Evolutionary conservation across 1,140 invertebrate species (phyloP).

Genomic region (Phenacoccus solenopsis): DNA sequence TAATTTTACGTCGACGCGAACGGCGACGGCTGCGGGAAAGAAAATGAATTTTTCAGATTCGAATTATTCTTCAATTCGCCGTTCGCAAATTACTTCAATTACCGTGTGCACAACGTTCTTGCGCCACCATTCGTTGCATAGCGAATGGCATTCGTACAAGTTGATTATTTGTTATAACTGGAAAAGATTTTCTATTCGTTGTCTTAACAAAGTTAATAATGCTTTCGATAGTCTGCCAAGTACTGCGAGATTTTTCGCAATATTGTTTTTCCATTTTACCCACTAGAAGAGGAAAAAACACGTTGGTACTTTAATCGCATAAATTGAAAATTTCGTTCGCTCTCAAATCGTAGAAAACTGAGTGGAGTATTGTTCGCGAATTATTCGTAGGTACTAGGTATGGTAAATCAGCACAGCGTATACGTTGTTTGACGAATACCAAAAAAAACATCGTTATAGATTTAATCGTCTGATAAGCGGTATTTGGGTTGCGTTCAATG

Average conservation of each 20-base stretch:
- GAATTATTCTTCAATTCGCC: not conserved
- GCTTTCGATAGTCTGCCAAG: not conserved
- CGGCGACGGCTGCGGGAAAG: too few species aligned
- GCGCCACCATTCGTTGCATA: not conserved
- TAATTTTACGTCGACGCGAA: not conserved
- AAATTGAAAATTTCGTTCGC: not conserved
- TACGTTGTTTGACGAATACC: too few species aligned
- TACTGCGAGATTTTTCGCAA: not conserved
- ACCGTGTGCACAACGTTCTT: not conserved
- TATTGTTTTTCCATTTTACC: too few species aligned
- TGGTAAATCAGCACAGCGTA: too few species aligned
- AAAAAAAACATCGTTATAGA: too few species aligned
- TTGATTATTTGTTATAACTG: not conserved
- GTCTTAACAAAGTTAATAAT: slow-evolving; percentile 3
- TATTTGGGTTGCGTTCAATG: too few species aligned
- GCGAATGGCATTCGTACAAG: not conserved
- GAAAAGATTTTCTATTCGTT: not conserved
- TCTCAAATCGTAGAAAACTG: too few species aligned
- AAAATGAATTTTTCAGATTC: not conserved
- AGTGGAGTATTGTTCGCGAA: too few species aligned
- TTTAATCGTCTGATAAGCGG: too few species aligned
- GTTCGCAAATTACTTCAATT: not conserved
- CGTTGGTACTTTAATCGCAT: not conserved
- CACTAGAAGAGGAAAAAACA: too few species aligned
- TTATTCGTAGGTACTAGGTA: too few species aligned